Evolutionary conservation across 2,113 vertebrate genomes (phyloP).

Genomic region (Rhegmatorhina hoffmannsi): DNA sequence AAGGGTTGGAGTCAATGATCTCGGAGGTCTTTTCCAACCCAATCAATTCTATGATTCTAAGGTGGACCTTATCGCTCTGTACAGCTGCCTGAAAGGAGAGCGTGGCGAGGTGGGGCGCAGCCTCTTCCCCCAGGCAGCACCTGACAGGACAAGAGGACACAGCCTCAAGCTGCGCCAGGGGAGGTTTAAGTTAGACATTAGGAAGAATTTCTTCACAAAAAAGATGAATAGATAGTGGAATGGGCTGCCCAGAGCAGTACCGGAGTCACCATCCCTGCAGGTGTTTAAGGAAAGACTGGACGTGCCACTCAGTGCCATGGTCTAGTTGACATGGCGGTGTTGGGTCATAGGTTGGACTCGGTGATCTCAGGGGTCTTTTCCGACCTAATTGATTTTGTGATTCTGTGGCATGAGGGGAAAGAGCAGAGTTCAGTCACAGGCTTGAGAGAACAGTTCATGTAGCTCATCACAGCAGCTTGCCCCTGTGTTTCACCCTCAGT

Average conservation of each 20-base stretch:
- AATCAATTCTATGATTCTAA: too few relatives aligned
- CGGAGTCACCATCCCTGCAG: not conserved
- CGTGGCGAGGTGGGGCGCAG: too few relatives aligned
- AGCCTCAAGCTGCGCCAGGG: not conserved
- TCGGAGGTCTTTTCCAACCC: too few relatives aligned
- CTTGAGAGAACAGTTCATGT: accelerated
- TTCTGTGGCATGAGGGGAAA: not conserved
- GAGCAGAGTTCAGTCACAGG: not conserved
- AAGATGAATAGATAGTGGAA: not conserved
- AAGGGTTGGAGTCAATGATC: too few relatives aligned
- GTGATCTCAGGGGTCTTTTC: not conserved
- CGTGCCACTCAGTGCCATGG: not conserved
- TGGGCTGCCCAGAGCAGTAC: not conserved
- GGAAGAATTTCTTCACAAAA: not conserved
- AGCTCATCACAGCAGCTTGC: accelerated
- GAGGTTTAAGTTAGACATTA: not conserved
- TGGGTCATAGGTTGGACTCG: not conserved
- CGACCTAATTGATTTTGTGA: not conserved
- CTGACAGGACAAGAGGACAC: not conserved
- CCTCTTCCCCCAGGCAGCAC: not conserved
- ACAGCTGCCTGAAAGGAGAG: too few relatives aligned
- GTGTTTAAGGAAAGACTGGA: not conserved
- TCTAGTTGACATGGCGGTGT: not conserved
- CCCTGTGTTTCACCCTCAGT: accelerated
- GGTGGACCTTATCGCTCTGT: accelerated